Evolutionary conservation across 2,888 invertebrate genomes (phyloP).

Genomic region (Philonicus albiceps): DNA sequence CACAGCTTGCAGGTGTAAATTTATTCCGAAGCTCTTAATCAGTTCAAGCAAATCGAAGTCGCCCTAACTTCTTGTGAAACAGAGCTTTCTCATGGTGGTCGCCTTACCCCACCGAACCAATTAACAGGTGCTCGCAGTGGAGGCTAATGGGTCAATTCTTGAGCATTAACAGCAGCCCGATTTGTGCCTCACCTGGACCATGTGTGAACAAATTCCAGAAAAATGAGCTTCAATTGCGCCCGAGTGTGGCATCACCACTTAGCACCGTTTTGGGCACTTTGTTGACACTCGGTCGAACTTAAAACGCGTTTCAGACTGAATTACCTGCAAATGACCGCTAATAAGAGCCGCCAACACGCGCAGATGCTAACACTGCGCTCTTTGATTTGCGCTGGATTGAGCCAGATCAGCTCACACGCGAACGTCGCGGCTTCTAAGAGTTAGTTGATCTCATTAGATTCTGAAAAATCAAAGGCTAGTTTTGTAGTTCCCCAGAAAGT

Average conservation of each 20-base stretch:
- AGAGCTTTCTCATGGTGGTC: conserved; percentile 1
- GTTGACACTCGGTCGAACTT: neutral
- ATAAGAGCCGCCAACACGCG: conserved; percentile 1
- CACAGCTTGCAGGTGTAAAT: neutral
- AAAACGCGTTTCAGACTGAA: conserved; percentile 1
- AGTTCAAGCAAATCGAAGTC: neutral
- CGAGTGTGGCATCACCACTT: conserved; percentile 9
- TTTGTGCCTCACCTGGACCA: neutral
- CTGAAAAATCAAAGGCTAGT: neutral
- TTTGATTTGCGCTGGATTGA: neutral
- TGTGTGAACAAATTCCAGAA: neutral
- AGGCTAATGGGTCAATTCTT: conserved; percentile 15
- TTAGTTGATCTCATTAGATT: conserved; percentile 10
- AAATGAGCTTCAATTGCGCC: conserved; percentile 1
- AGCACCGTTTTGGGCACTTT: neutral
- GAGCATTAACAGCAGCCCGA: no score
- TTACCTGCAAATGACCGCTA: conserved; percentile 4
- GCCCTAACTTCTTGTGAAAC: neutral
- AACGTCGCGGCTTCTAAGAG: neutral
- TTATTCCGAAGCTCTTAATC: conserved; percentile 17
- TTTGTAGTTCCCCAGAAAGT: neutral
- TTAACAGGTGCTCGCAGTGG: neutral
- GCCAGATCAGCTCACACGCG: neutral
- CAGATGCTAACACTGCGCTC: neutral
- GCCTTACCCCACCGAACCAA: neutral